phyloP scores from a whole-genome alignment of 2,888 invertebrate genomes.

The Standfussiana lucernea region DNA sequence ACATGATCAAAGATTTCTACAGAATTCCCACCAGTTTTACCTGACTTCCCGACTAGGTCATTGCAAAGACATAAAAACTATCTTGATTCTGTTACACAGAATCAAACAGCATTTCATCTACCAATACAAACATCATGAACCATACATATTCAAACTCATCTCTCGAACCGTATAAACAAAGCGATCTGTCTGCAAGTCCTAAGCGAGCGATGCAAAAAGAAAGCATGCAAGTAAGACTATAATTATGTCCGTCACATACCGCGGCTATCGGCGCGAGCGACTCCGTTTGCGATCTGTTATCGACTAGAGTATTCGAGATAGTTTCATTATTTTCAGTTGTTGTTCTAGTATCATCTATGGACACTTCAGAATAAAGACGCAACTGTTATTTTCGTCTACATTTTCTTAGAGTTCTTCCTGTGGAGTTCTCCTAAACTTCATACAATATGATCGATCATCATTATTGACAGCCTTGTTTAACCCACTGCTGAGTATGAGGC shows the following conservation, averaged over 20 bases:
- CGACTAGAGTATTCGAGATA: conserved; percentile 60
- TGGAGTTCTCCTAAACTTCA: neutral
- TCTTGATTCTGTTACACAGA: neutral
- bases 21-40: neutral
- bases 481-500: no score
- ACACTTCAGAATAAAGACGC: neutral
- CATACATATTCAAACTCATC: conserved; percentile 18
- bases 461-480: neutral
- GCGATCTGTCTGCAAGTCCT: conserved; percentile 55
- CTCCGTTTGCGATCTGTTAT: conserved; percentile 58
- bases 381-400: neutral
- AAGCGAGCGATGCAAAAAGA: conserved; percentile 72
- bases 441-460: neutral
- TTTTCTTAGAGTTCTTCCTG: neutral
- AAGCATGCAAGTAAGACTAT: conserved; percentile 69
- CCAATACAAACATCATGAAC: neutral
- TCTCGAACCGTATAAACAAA: conserved; percentile 35
- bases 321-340: conserved; percentile 51
- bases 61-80: neutral
- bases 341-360: conserved; percentile 2
- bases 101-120: neutral
- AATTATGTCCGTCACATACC: conserved; percentile 76
- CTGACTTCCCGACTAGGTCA: neutral
- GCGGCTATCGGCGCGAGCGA: conserved; percentile 67
- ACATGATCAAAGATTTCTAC: neutral